A percentile compares a stretch with the other conserved stretches of the same genome.
phyloP scores from a whole-genome alignment of 2,888 invertebrate genomes.

The Ophion costatus region DNA sequence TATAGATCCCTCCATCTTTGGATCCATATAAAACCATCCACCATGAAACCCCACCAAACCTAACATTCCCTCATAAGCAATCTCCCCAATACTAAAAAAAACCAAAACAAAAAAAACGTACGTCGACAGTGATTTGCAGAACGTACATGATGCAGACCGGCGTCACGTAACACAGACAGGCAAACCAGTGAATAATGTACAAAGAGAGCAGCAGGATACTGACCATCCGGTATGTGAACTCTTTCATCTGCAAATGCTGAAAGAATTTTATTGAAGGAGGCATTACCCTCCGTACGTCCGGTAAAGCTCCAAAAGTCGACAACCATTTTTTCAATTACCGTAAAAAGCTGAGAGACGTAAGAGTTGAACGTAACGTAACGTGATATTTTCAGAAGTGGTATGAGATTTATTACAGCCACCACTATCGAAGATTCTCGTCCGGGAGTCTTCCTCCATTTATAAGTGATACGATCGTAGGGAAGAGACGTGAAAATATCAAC shows the following conservation, averaged over 20 bases:
- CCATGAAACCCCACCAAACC: no score
- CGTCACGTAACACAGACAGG: conserved; percentile 76
- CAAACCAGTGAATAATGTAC: conserved; percentile 78
- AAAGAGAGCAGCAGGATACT: conserved; percentile 74
- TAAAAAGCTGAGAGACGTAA: conserved; percentile 72
- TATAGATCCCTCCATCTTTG: no score
- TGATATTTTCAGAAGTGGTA: conserved; percentile 76
- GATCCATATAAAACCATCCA: no score
- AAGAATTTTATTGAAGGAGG: conserved; percentile 40
- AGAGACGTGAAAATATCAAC: conserved; percentile 77
- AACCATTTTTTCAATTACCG: conserved; percentile 62
- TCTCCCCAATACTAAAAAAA: neutral
- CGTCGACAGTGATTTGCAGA: conserved; percentile 57
- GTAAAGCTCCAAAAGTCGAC: neutral
- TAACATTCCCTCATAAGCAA: neutral
- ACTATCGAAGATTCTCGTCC: conserved; percentile 69
- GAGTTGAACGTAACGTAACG: conserved; percentile 75
- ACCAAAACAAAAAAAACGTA: conserved; percentile 55
- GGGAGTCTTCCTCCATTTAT: conserved; percentile 74
- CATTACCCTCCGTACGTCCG: neutral
- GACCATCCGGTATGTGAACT: conserved; percentile 72
- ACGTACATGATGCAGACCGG: conserved; percentile 74
- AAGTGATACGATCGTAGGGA: conserved; percentile 78
- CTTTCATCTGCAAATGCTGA: conserved; percentile 71
- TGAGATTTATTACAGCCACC: conserved; percentile 73